These are phyloP conservation scores for Smutsia temminckii DNA, from an alignment of 2,797 vertebrate genomes.

Conservation along the genomic window DNA sequence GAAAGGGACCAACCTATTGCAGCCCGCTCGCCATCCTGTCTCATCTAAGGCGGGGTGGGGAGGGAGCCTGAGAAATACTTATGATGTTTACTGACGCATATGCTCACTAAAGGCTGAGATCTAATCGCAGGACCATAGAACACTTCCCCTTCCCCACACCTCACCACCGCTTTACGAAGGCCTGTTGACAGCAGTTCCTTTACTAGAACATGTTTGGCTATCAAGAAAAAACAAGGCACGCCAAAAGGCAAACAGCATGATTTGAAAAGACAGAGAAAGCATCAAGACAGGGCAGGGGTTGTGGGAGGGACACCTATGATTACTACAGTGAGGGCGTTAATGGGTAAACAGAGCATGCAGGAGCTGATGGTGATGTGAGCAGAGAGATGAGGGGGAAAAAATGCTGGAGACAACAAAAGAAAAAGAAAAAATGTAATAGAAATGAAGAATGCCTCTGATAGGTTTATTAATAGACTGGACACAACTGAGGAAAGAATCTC, in stretches of 20 bases:
- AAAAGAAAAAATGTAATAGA: background rate
- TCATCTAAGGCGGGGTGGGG: background rate
- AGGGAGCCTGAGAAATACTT: background rate
- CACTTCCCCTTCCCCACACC: rapidly evolving
- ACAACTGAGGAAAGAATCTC: background rate
- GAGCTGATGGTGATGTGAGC: background rate
- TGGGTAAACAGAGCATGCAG: background rate
- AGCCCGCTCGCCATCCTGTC: background rate
- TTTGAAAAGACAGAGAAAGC: background rate
- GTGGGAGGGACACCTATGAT: background rate
- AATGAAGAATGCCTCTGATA: background rate
- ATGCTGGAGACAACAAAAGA: background rate
- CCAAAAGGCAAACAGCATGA: background rate
- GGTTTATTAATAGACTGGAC: background rate
- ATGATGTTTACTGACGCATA: background rate
- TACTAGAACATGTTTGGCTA: background rate
- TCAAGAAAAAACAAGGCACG: background rate
- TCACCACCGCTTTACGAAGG: background rate
- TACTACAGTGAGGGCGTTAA: background rate
- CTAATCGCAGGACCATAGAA: background rate
- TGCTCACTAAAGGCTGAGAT: background rate
- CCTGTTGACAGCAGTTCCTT: background rate
- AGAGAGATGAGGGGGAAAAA: background rate
- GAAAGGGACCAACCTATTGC: no score
- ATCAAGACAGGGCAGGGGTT: background rate